Base-by-base conservation (phyloP, 92 coral and sea anemone genomes). In the Zoanthus sociatus region DNA sequence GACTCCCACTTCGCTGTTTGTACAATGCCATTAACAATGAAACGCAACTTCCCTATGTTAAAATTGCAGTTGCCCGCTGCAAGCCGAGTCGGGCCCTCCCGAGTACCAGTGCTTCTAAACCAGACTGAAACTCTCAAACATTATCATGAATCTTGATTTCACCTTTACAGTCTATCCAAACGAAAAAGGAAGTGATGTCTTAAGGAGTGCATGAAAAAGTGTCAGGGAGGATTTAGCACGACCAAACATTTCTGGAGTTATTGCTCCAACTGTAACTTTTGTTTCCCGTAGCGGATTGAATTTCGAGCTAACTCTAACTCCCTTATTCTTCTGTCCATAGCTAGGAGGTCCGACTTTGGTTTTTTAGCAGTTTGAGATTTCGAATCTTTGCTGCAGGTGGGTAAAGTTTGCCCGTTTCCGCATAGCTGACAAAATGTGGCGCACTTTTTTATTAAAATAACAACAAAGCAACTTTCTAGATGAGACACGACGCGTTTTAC, bases 1-100 rank as follows among this genome's bases (percentile, higher is more conserved):
- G 91, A 31, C 86, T 92, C 90, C 86, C 90, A 90, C n/a, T 94
- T 88, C 31, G 89, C 96, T 15, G 90, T 68, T 44, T 93, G 91
- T 50, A 84, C 91, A n/a, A 86, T 5, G 54, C 66, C 76, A 51
- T 56, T 83, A 42, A 91, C 89, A 53, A 91, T 88, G 48, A 89
- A 26, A 0, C 96, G 71, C 11, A 88, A 87, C 54, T 88, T 93
- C 0, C 91, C 94, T 46, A 88, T 88, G 55, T 63, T 46, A 12
- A 75, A 58, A n/a, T 8, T 17, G 32, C 14, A 15, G 14, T 15
- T 56, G 64, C 15, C 64, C 64, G 64, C 64, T 15, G 64, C 64
- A 56, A 56, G 64, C 64, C 64, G 64, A 56, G 64, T 56, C 17
- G 63, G 14, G 17, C 63, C 14, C 5, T 56, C 4, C 0, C 68